Evolutionary conservation across 2,888 invertebrate genomes (phyloP).

Genomic region (Metallyticus violacea): DNA sequence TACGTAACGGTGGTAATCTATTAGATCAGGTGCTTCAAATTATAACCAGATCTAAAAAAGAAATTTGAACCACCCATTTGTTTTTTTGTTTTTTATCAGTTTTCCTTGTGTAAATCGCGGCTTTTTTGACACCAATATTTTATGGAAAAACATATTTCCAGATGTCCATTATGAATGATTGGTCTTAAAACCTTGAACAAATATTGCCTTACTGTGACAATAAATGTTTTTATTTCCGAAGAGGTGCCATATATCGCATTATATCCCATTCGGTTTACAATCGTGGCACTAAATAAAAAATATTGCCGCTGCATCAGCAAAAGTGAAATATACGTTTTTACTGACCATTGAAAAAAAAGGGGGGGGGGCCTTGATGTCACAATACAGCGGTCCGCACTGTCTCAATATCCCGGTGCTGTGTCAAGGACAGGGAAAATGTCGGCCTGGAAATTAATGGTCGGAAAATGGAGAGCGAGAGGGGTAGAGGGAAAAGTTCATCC

Average conservation of each 20-base stretch:
- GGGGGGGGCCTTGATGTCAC: background rate
- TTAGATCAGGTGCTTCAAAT: no score
- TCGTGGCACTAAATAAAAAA: background rate
- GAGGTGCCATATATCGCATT: background rate
- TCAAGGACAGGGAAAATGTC: background rate
- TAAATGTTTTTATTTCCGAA: background rate
- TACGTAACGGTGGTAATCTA: no score
- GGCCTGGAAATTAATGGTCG: background rate
- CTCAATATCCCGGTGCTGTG: background rate
- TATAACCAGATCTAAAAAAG: no score
- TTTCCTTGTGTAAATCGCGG: no score
- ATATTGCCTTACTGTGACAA: background rate
- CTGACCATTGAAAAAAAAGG: no score
- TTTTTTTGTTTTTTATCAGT: no score
- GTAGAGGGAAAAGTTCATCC: background rate
- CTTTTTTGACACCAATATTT: no score
- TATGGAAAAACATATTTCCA: background rate
- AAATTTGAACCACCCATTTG: no score
- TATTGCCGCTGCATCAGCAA: background rate
- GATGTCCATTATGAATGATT: background rate
- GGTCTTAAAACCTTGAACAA: background rate
- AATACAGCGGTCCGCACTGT: background rate
- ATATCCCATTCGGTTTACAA: background rate
- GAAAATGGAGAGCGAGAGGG: background rate
- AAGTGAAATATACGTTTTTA: background rate